Percentiles rank a stretch among this genome's conserved stretches.
These are phyloP conservation scores for Eupithecia inturbata DNA, from an alignment of 2,888 invertebrate species.

Conservation along the genomic window DNA sequence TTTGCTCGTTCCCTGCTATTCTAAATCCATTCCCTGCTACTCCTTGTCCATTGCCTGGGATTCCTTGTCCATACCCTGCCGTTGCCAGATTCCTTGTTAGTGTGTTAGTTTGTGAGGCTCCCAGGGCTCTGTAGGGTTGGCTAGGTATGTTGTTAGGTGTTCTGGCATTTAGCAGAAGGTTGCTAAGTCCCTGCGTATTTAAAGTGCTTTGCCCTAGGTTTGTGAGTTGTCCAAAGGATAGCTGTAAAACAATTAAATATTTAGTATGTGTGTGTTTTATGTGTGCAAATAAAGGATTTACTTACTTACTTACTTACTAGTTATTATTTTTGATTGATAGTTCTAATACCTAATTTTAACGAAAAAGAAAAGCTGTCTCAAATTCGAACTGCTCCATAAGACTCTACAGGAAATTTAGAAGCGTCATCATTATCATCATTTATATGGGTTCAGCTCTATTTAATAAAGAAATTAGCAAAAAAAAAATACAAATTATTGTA, in stretches of 20 bases:
- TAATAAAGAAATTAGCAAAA: neutral
- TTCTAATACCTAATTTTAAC: no score
- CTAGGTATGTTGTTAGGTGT: conserved; percentile 13
- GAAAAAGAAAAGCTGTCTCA: no score
- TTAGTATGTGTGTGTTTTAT: no score
- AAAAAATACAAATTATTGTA: neutral
- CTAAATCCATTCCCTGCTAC: conserved; percentile 14
- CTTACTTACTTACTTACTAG: no score
- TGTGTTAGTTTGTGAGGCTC: conserved; percentile 10
- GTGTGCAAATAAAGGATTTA: no score
- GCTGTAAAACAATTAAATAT: conserved; percentile 30
- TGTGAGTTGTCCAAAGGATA: conserved; percentile 23
- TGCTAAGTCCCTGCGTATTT: conserved; percentile 12
- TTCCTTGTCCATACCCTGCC: neutral
- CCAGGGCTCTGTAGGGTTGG: conserved; percentile 12
- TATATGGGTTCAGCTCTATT: no score
- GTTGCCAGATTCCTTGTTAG: conserved; percentile 25
- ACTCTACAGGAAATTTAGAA: no score
- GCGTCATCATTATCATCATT: no score
- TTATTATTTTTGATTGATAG: neutral
- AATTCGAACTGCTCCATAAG: no score
- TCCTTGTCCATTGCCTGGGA: neutral
- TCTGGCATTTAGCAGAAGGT: conserved; percentile 22
- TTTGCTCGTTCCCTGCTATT: conserved; percentile 2
- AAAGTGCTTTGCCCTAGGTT: conserved; percentile 17